phyloP scores from a whole-genome alignment of 1,140 invertebrate species.

The Micrasema longulum region DNA sequence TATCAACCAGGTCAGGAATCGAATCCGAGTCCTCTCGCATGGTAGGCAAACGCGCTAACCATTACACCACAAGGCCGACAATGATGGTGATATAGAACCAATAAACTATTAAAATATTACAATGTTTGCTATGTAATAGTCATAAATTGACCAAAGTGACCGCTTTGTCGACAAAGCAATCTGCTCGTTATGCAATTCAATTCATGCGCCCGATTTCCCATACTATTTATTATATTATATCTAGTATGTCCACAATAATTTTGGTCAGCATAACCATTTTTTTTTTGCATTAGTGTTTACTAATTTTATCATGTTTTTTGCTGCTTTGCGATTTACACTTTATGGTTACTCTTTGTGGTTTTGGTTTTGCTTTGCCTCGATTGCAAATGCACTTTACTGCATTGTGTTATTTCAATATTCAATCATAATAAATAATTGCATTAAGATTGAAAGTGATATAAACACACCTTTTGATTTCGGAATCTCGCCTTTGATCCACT shows the following conservation, averaged over 20 bases:
- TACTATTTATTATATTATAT: constrained; percentile 29
- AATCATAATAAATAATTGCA: constrained; percentile 15
- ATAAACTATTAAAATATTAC: too few relatives aligned
- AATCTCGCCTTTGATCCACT: too few relatives aligned
- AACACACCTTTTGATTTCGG: neutral
- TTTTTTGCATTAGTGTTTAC: constrained; percentile 16
- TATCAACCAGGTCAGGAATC: too few relatives aligned
- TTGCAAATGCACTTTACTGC: constrained; percentile 8
- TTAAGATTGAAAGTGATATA: neutral
- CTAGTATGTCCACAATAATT: constrained; percentile 4
- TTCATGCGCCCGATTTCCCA: constrained; percentile 39
- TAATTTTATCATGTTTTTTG: constrained; percentile 29
- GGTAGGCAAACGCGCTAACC: too few relatives aligned
- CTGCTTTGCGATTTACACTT: constrained; percentile 1
- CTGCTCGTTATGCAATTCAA: constrained; percentile 39
- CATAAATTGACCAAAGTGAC: neutral
- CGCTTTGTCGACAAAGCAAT: constrained; percentile 22
- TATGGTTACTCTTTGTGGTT: constrained; percentile 1
- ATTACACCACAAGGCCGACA: too few relatives aligned
- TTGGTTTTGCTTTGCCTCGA: constrained; percentile 1
- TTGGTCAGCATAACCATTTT: constrained; percentile 26
- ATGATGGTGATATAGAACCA: too few relatives aligned
- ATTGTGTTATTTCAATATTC: constrained; percentile 12
- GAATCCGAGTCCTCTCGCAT: too few relatives aligned
- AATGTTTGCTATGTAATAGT: neutral